phyloP scores from a whole-genome alignment of 2,113 vertebrate genomes.

The Seriola aureovittata region DNA sequence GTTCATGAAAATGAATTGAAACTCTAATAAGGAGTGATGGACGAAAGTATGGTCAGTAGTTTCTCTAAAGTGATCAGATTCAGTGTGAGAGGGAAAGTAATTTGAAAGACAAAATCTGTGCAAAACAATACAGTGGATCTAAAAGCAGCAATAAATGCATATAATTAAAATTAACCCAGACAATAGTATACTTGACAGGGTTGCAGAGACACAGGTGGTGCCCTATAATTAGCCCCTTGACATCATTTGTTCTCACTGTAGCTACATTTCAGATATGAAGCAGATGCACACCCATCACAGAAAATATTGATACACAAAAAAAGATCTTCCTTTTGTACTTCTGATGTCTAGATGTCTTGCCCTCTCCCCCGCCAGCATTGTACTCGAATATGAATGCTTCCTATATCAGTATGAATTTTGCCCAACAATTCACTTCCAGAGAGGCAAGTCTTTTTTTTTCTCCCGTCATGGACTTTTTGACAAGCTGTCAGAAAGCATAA shows the following conservation, averaged over 20 bases:
- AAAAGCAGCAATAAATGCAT: neutral
- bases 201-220: neutral
- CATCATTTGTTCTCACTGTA: neutral
- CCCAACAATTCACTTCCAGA: conserved; percentile 1
- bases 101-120: neutral
- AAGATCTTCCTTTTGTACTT: too few relatives aligned
- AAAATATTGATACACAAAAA: neutral
- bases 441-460: conserved; percentile 4
- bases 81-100: neutral
- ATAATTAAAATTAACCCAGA: neutral
- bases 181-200: neutral
- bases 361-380: neutral
- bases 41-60: too few relatives aligned
- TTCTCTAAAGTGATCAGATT: too few relatives aligned
- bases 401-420: neutral
- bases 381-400: neutral
- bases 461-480: conserved; percentile 32
- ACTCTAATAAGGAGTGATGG: neutral
- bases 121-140: neutral
- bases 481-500: conserved; percentile 48
- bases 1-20: neutral
- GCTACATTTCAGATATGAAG: neutral
- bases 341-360: neutral
- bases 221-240: neutral
- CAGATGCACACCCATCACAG: neutral